Conservation (phyloP, 2,888 invertebrate genomes). For the Sacculina carcini region DNA sequence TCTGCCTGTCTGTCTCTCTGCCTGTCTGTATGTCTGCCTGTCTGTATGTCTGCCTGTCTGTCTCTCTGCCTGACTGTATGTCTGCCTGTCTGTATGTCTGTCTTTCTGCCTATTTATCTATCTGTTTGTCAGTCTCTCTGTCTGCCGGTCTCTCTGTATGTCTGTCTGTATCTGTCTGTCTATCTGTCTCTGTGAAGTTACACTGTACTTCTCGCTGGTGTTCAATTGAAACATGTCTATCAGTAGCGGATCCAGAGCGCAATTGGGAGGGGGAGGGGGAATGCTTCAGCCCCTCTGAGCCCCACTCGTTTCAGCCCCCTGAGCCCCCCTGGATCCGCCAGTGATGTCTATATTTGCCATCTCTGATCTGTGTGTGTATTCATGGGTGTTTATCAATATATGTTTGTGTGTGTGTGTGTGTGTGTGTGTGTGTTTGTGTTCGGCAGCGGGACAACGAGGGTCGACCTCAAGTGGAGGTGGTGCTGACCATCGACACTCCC, state of each 20-base stretch:
- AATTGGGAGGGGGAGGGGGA: too few species aligned
- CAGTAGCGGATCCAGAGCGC: too few species aligned
- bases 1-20: not conserved
- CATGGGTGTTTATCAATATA: not conserved
- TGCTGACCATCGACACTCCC: constrained; percentile 14
- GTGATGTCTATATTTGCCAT: too few species aligned
- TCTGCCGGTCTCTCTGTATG: not conserved
- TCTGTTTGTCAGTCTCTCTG: not conserved
- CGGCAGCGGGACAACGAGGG: constrained; percentile 11
- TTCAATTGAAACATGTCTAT: too few species aligned
- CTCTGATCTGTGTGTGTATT: not conserved
- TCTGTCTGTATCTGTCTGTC: not conserved
- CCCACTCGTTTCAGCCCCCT: too few species aligned
- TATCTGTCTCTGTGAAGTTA: not conserved
- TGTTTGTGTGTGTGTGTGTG: too few species aligned
- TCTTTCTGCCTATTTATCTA: not conserved
- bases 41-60: not conserved
- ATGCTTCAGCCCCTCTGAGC: too few species aligned
- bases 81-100: not conserved
- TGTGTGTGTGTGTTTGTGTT: too few species aligned
- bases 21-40: not conserved
- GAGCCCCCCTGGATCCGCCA: too few species aligned
- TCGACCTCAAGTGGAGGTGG: constrained; percentile 12
- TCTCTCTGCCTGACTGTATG: not conserved
- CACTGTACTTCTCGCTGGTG: too few species aligned